Evolutionary conservation across 2,113 vertebrate genomes (phyloP).

Genomic region (Camelus dromedarius): DNA sequence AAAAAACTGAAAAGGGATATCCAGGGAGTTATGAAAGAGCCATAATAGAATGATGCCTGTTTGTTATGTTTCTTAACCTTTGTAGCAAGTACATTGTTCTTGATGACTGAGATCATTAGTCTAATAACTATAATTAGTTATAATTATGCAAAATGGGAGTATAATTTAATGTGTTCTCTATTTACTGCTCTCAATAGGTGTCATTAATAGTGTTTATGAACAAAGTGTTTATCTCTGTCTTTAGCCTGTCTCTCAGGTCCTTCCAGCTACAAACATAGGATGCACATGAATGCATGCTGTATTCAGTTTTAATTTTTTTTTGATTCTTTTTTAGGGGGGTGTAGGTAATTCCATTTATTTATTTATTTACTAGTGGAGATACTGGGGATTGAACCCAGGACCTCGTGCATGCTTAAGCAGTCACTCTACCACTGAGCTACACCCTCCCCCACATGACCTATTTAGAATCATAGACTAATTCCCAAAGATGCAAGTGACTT

Average conservation of each 20-base stretch:
- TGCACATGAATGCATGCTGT: background rate
- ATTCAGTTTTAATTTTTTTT: background rate
- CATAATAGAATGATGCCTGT: conserved; percentile 82
- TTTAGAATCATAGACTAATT: background rate
- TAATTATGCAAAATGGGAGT: conserved; percentile 88
- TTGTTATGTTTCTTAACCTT: conserved; percentile 87
- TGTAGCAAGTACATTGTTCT: conserved; percentile 83
- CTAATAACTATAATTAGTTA: conserved; percentile 89
- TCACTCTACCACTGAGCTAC: too few relatives aligned
- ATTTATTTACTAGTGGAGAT: too few relatives aligned
- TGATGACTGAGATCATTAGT: conserved; percentile 87
- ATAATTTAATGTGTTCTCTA: conserved; percentile 88
- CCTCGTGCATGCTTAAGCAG: too few relatives aligned
- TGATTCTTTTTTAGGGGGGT: too few relatives aligned
- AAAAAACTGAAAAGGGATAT: conserved; percentile 75
- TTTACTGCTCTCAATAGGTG: conserved; percentile 84
- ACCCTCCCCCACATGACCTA: background rate
- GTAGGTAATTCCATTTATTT: too few relatives aligned
- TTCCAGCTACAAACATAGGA: background rate
- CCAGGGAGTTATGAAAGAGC: conserved; percentile 66
- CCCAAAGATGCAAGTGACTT: background rate
- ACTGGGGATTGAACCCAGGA: too few relatives aligned
- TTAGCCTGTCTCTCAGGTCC: conserved; percentile 49
- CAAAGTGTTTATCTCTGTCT: conserved; percentile 62
- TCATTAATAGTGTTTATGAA: conserved; percentile 86